These are phyloP conservation scores for Linnaemya tessellans DNA, from an alignment of 2,888 invertebrate genomes.

Conservation along the genomic window DNA sequence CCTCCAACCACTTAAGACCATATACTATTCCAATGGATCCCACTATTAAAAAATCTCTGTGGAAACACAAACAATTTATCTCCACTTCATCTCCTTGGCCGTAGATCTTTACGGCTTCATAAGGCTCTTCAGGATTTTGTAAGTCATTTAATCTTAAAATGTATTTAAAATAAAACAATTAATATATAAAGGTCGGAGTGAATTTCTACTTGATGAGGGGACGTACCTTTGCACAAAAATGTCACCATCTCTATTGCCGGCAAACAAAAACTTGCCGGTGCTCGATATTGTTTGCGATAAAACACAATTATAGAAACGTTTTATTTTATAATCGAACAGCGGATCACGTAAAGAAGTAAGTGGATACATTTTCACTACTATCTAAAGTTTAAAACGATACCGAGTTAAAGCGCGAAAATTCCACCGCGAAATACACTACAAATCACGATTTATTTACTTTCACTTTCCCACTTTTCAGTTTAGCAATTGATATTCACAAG, in stretches of 20 bases:
- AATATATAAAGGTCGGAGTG: neutral
- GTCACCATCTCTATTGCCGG: slow-evolving; percentile 93
- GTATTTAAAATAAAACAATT: neutral
- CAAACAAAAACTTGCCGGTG: slow-evolving; percentile 91
- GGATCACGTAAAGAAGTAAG: slow-evolving; percentile 58
- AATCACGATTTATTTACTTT: neutral
- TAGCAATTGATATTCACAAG: neutral
- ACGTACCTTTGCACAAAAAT: slow-evolving; percentile 86
- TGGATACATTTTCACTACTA: slow-evolving; percentile 34
- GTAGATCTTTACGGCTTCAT: slow-evolving; percentile 75
- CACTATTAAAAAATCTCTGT: slow-evolving; percentile 85
- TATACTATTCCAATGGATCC: slow-evolving; percentile 90
- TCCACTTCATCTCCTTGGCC: slow-evolving; percentile 82
- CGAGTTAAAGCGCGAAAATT: neutral
- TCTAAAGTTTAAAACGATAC: neutral
- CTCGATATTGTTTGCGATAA: slow-evolving; percentile 92
- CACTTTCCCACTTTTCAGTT: neutral
- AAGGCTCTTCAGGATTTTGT: slow-evolving; percentile 78
- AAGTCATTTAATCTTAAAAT: slow-evolving; percentile 78
- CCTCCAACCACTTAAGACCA: slow-evolving; percentile 90
- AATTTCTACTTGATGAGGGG: neutral
- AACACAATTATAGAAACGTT: slow-evolving; percentile 89
- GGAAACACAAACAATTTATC: slow-evolving; percentile 86
- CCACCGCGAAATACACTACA: neutral
- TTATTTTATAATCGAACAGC: slow-evolving; percentile 77